Evolutionary conservation across 2,888 invertebrate species (phyloP).

Genomic region (Tortrix viridana): DNA sequence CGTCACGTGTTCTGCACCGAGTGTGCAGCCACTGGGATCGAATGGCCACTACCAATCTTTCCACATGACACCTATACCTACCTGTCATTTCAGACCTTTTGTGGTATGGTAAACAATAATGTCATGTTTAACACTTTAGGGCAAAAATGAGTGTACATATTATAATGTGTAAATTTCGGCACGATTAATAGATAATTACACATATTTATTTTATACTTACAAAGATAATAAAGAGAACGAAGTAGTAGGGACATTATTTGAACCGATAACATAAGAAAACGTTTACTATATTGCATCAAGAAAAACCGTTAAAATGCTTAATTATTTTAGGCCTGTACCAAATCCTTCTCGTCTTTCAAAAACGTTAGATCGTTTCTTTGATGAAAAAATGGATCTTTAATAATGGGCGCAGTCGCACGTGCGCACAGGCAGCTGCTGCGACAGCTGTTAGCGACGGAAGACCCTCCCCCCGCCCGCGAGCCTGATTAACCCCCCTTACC

Average conservation of each 20-base stretch:
- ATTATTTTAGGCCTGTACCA: conserved; percentile 6
- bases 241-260: no score
- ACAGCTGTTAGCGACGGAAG: conserved; percentile 78
- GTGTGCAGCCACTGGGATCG: conserved; percentile 23
- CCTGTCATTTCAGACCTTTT: not conserved
- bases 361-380: conserved; percentile 57
- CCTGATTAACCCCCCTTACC: conserved; percentile 55
- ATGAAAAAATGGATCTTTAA: conserved; percentile 65
- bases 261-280: no score
- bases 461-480: conserved; percentile 49
- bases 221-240: no score
- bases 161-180: not conserved
- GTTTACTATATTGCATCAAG: not conserved
- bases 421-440: conserved; percentile 77
- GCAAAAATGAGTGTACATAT: no score
- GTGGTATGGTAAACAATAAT: no score
- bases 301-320: conserved; percentile 8
- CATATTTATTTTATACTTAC: no score
- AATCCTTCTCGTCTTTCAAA: conserved; percentile 59
- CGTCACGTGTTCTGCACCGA: conserved; percentile 63
- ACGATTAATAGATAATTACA: not conserved
- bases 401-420: conserved; percentile 80
- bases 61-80: conserved; percentile 1
- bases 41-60: conserved; percentile 15
- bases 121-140: not conserved